Evolutionary conservation across 2,797 vertebrate genomes (phyloP), one percentile per base, ranked within the genome.

Genomic region (Zalophus californianus): DNA sequence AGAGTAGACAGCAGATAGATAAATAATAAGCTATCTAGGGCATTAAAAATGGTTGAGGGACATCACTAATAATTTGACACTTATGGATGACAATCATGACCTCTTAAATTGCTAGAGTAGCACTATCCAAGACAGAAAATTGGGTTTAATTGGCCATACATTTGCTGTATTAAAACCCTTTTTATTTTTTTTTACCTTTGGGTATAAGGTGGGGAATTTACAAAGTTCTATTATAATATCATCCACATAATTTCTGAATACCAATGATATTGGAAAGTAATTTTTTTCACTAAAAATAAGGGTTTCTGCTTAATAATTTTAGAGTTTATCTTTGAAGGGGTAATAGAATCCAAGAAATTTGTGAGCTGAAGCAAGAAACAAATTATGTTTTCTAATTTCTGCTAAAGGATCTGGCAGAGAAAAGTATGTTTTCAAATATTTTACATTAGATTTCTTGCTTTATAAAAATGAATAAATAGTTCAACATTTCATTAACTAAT

Each of bases 401-500:
- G 3, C 29, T 88, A 20, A 85, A 85, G 20, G 35, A 79, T n/a
- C 78, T 66, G 27, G n/a, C 21, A 84, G 12, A 73, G 13, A 2
- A 7, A 90, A 79, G 32, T 8, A 83, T 41, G 12, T 32, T 93
- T 88, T 35, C 48, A 75, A 82, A 83, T 90, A 86, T 41, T 86
- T 90, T 82, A 16, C 56, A 70, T 82, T 75, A 48, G 29, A 62
- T 77, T 90, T 90, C 15, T 56, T 82, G 23, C 18, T 84, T 48
- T 66, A 90, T 56, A 50, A 90, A 83, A 93, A 80, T 54, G 8
- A 73, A 90, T 58, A 91, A 84, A 54, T 75, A 72, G 27, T 5
- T 91, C 23, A 70, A 29, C 52, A 94, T 77, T 83, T 86, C 29
- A 90, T 60, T 89, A 72, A 79, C 27, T 91, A 89, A 89, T 80